phyloP scores from a whole-genome alignment of 2,113 vertebrate genomes.

The Crocuta crocuta region DNA sequence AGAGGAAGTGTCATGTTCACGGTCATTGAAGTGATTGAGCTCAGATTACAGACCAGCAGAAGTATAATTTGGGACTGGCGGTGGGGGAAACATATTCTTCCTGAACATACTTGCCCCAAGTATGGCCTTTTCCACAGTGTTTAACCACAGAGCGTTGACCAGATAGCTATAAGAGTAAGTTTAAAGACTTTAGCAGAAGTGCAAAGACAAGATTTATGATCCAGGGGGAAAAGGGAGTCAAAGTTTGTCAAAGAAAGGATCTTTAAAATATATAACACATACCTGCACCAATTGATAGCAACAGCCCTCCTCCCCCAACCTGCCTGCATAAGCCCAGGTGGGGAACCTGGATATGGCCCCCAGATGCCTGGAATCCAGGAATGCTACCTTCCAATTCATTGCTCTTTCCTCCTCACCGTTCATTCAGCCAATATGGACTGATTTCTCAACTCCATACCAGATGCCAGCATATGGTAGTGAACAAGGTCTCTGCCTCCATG shows the following conservation, averaged over 20 bases:
- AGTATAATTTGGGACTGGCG: not conserved
- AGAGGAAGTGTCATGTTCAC: not conserved
- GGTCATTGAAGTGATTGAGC: not conserved
- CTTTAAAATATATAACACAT: not conserved
- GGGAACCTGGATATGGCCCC: not conserved
- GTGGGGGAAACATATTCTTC: not conserved
- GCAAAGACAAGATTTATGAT: not conserved
- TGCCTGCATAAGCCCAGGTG: not conserved
- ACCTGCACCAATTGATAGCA: not conserved
- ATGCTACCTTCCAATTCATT: no score
- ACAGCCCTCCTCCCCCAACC: no score
- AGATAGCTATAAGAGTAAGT: not conserved
- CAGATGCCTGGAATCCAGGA: not conserved
- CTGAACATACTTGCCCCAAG: not conserved
- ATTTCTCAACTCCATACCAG: not conserved
- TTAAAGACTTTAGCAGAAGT: not conserved
- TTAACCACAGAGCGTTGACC: not conserved
- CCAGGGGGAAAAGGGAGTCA: not conserved
- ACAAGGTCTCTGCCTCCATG: not conserved
- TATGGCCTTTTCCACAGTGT: not conserved
- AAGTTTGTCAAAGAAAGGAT: not conserved
- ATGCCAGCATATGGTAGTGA: not conserved
- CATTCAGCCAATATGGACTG: not conserved
- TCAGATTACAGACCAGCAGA: not conserved
- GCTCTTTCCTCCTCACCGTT: not conserved